Conservation (phyloP, 2,888 invertebrate species). For the Erebia ligea region DNA sequence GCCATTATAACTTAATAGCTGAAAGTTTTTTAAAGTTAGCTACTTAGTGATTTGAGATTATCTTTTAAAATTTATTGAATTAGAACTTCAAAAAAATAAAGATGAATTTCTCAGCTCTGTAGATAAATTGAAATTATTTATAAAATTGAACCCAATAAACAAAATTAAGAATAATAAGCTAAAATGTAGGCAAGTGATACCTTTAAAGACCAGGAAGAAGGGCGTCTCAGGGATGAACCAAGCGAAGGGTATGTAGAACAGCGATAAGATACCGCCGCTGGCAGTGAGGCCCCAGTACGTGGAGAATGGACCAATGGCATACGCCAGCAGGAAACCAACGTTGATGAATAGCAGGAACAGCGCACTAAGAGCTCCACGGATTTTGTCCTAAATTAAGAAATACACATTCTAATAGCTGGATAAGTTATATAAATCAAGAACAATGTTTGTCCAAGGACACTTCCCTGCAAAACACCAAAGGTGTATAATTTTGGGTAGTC, state of each 20-base stretch:
- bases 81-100: neutral
- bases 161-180: neutral
- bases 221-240: constrained; percentile 93
- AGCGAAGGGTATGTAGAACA: constrained; percentile 85
- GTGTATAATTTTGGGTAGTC: no score
- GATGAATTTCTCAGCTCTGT: neutral
- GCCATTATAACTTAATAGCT: no score
- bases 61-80: neutral
- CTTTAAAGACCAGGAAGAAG: constrained; percentile 86
- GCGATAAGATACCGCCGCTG: constrained; percentile 85
- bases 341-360: constrained; percentile 90
- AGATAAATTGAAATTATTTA: no score
- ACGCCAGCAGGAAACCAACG: constrained; percentile 88
- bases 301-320: constrained; percentile 89
- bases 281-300: constrained; percentile 87
- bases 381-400: constrained; percentile 81
- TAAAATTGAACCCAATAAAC: neutral
- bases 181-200: constrained; percentile 54
- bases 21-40: no score
- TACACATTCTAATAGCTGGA: neutral
- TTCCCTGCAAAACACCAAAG: neutral
- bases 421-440: neutral
- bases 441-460: neutral
- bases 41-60: no score
- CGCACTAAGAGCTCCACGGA: constrained; percentile 91